Evolutionary conservation across 1,140 invertebrate species (phyloP), one percentile per base, ranked within the genome.

Genomic region (Zaprionus kolodkinae): DNA sequence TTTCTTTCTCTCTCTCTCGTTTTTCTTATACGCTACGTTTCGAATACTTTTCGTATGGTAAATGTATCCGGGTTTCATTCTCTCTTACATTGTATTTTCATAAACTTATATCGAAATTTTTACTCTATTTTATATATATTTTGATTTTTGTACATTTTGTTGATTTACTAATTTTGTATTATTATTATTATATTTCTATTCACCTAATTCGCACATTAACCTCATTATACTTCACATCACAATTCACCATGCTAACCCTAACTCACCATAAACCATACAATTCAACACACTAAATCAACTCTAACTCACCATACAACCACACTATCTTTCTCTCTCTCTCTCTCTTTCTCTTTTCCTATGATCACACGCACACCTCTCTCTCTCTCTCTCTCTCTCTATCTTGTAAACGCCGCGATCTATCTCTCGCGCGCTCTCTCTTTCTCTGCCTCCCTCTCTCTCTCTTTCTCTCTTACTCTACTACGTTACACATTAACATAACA

Each of bases 401-500:
- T 59, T n/a, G 15, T 52, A 50, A 59, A 21, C 35, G 12, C 33
- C 48, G 10, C 56, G 35, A 15, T 27, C 35, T 15, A 6, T 50
- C 60, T 62, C 55, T 40, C 56, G 64, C 71, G 9, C 38, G n/a
- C n/a, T n/a, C 57, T 13, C 43, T 7, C 25, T n/a, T 27, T 48
- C 56, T 21, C 30, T 50, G n/a, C n/a, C n/a, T n/a, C n/a, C n/a
- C n/a, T 45, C 56, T 38, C 21, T 36, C 56, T 33, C 3, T 6
- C 33, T 35, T 12, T 48, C 50, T 57, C 12, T 52, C 30, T 56
- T 21, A 30, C 60, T 40, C 17, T 55, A 61, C 52, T 73, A 38
- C 78, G 59, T 75, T 73, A 90, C 76, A 79, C 85, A 92, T 92
- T 92, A 92, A 92, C 91, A 80, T 87, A 69, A 91, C 75, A 92